A percentile compares a stretch with the other conserved stretches of the same genome.
These are phyloP conservation scores for Donacobius atricapilla DNA, from an alignment of 2,113 vertebrate species.

Conservation along the genomic window DNA sequence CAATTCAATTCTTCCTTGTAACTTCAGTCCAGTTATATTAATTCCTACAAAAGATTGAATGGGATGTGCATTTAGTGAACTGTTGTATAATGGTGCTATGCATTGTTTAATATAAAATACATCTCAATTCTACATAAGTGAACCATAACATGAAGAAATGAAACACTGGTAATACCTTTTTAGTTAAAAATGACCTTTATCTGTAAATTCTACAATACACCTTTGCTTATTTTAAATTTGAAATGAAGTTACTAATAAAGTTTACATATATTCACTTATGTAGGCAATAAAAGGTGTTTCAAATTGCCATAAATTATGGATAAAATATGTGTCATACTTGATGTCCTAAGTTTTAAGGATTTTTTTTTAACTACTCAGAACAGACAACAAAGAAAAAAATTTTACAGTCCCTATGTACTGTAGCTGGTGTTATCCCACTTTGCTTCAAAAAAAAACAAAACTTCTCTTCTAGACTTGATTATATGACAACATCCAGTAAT, in stretches of 20 bases:
- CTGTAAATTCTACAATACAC: constrained; percentile 54
- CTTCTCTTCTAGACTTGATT: not conserved
- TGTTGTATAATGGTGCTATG: constrained; percentile 58
- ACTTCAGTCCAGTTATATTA: constrained; percentile 53
- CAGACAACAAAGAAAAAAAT: not conserved
- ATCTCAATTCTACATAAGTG: constrained; percentile 49
- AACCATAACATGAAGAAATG: constrained; percentile 57
- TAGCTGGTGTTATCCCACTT: not conserved
- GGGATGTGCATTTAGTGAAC: constrained; percentile 59
- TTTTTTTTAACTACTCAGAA: not conserved
- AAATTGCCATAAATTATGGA: constrained; percentile 41
- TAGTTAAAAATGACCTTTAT: constrained; percentile 42
- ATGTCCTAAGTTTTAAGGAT: constrained; percentile 19
- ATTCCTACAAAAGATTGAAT: constrained; percentile 45
- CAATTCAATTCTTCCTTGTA: constrained; percentile 48
- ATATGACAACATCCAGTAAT: not conserved
- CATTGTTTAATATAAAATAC: constrained; percentile 53
- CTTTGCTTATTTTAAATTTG: constrained; percentile 58
- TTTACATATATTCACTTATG: constrained; percentile 64
- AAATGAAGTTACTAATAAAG: constrained; percentile 60
- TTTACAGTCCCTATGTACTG: not conserved
- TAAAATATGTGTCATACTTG: constrained; percentile 60
- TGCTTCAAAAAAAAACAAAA: not conserved
- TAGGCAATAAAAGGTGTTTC: constrained; percentile 62
- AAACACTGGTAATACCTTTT: constrained; percentile 52